phyloP scores from a whole-genome alignment of 2,888 invertebrate species.

The Phytoseiulus persimilis region DNA sequence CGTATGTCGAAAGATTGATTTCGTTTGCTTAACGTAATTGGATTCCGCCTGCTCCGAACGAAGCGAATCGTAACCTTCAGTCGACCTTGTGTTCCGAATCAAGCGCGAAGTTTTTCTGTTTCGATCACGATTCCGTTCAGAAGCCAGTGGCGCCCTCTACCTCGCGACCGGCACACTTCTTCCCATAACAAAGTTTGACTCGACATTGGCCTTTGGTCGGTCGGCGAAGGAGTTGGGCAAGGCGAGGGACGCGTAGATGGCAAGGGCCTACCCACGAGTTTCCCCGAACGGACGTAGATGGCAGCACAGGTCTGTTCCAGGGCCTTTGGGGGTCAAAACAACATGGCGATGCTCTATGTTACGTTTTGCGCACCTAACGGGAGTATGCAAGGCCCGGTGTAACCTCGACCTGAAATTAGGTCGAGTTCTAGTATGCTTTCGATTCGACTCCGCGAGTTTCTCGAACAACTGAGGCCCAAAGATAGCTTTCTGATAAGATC shows the following conservation, averaged over 20 bases:
- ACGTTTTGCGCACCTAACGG: not conserved
- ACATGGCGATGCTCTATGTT: conserved; percentile 29
- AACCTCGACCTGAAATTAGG: not conserved
- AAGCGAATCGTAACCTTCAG: not conserved
- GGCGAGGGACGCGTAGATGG: not conserved
- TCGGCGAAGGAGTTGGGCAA: not conserved
- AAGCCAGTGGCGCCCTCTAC: not conserved
- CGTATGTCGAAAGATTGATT: not conserved
- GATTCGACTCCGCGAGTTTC: not conserved
- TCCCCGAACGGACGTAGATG: not conserved
- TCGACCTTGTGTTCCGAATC: not conserved
- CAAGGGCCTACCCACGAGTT: not conserved
- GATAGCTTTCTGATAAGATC: not conserved
- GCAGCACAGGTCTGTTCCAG: not conserved
- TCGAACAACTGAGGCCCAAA: not conserved
- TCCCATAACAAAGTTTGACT: not conserved
- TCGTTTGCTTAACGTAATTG: not conserved
- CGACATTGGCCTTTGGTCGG: not conserved
- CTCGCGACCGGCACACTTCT: not conserved
- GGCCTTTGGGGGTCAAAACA: conserved; percentile 7
- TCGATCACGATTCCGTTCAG: not conserved
- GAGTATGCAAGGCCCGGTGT: not conserved
- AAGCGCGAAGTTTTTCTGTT: not conserved
- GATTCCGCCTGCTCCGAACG: not conserved
- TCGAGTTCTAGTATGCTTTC: not conserved